Conservation (phyloP, 1,140 invertebrate genomes). For the Achatina immaculata region DNA sequence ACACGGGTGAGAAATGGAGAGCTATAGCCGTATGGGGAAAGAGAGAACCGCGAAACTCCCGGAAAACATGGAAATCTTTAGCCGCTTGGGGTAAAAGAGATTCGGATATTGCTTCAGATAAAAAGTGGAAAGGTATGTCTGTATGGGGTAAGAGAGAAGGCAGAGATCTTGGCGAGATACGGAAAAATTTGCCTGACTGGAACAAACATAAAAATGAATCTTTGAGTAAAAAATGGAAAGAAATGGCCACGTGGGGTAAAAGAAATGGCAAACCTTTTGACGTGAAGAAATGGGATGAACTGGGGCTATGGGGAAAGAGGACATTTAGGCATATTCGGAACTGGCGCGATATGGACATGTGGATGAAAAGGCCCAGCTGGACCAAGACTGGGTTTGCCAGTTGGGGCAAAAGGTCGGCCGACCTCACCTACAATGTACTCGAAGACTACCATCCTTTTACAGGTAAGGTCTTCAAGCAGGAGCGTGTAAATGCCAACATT, state of each 20-base stretch:
- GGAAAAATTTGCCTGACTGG: neutral
- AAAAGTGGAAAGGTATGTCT: neutral
- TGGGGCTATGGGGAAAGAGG: neutral
- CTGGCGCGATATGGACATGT: conserved; percentile 23
- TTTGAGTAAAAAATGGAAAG: neutral
- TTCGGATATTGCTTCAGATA: neutral
- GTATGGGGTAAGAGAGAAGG: conserved; percentile 1
- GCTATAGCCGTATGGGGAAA: neutral
- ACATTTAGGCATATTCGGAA: neutral
- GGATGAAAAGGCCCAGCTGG: conserved; percentile 25
- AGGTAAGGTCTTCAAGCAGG: too few species aligned
- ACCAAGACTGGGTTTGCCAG: conserved; percentile 15
- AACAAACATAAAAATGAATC: neutral
- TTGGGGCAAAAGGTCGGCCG: conserved; percentile 15
- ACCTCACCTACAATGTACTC: neutral
- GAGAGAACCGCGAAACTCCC: neutral
- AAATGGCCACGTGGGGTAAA: neutral
- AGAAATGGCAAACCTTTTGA: neutral
- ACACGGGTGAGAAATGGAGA: neutral
- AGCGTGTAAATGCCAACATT: too few species aligned
- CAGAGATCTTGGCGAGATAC: neutral
- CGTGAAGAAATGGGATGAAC: neutral
- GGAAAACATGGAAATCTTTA: neutral
- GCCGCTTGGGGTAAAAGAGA: conserved; percentile 10
- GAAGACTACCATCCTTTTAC: conserved; percentile 4